Conservation (phyloP, 2,888 invertebrate genomes). For the Coelinius sp. region DNA sequence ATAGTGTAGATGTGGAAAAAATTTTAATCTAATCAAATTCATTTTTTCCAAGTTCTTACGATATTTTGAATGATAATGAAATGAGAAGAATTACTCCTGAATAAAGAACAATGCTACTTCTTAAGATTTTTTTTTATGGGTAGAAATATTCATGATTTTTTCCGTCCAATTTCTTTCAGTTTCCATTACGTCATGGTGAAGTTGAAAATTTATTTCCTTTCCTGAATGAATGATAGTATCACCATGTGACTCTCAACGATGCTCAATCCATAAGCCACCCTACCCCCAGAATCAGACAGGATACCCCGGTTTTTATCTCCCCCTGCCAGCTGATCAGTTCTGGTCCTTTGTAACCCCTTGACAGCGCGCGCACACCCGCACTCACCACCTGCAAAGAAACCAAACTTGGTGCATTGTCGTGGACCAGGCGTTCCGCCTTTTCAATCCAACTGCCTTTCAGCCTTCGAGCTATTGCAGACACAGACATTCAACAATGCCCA, state of each 20-base stretch:
- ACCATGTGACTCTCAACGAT: conserved; percentile 15
- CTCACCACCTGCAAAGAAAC: conserved; percentile 44
- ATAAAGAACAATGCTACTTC: too few species aligned
- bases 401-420: conserved; percentile 38
- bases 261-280: conserved; percentile 8
- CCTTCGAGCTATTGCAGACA: conserved; percentile 38
- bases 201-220: not conserved
- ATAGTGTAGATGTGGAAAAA: too few species aligned
- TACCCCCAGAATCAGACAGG: conserved; percentile 33
- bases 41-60: too few species aligned
- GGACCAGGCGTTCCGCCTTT: not conserved
- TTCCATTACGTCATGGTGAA: not conserved
- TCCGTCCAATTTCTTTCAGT: not conserved
- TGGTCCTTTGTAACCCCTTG: conserved; percentile 54
- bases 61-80: too few species aligned
- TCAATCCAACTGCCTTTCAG: conserved; percentile 34
- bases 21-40: too few species aligned
- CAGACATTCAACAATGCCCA: conserved; percentile 53
- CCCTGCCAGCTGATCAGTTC: conserved; percentile 59
- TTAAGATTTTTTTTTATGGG: too few species aligned
- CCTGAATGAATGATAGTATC: not conserved
- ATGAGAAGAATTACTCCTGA: too few species aligned
- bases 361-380: conserved; percentile 52
- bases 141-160: too few species aligned
- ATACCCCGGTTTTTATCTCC: conserved; percentile 33